Evolutionary conservation across 30 jellyfish, hydroid and myxozoan species (phyloP).

Genomic region (Aurelia aurita complex sp. Pacific): DNA sequence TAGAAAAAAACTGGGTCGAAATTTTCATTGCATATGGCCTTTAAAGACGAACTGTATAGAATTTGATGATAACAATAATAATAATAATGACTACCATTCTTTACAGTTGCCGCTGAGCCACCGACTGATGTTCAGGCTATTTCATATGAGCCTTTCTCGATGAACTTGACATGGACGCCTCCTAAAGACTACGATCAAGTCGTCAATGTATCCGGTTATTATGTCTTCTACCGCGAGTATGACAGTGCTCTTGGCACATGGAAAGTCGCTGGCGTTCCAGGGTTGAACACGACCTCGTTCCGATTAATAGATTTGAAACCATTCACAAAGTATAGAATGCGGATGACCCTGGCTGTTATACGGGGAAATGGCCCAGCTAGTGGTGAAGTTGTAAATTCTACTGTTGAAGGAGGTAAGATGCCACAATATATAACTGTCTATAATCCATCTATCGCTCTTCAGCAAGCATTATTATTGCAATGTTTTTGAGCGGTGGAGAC

Average conservation of each 20-base stretch:
- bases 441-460: too few relatives aligned
- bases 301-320: slow-evolving; percentile 38
- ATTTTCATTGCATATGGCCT: too few relatives aligned
- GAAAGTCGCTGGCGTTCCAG: slow-evolving; percentile 54
- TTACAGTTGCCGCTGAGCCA: slow-evolving; percentile 42
- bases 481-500: too few relatives aligned
- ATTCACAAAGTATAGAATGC: slow-evolving; percentile 39
- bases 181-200: slow-evolving; percentile 31
- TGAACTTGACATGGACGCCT: slow-evolving; percentile 49
- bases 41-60: too few relatives aligned
- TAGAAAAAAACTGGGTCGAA: too few relatives aligned
- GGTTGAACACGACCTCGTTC: slow-evolving; percentile 23
- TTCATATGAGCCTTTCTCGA: slow-evolving; percentile 25
- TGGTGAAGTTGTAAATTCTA: slow-evolving; percentile 27
- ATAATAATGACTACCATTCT: neutral
- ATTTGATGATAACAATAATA: too few relatives aligned
- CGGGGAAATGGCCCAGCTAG: slow-evolving; percentile 63
- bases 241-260: slow-evolving; percentile 35
- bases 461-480: too few relatives aligned
- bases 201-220: slow-evolving; percentile 36
- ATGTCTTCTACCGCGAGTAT: slow-evolving; percentile 39
- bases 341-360: slow-evolving; percentile 53
- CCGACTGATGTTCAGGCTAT: slow-evolving; percentile 39
- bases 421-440: too few relatives aligned
- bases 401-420: slow-evolving; percentile 66